Evolutionary conservation across 2,113 vertebrate genomes (phyloP).

Genomic region (Nanger granti): DNA sequence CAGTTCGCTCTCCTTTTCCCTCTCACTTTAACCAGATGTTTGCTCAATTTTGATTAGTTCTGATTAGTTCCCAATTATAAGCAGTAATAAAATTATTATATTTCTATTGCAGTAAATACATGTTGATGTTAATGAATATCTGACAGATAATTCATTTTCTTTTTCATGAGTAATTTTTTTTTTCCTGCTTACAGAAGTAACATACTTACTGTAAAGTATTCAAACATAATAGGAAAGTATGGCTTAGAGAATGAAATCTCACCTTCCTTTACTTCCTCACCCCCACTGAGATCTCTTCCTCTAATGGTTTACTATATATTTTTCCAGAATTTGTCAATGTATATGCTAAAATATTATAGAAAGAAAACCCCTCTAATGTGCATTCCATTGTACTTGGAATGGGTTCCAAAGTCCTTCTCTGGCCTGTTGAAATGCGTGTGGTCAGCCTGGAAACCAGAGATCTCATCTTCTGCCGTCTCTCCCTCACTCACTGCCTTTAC

Average conservation of each 20-base stretch:
- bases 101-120: too few relatives aligned
- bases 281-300: neutral
- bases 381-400: neutral
- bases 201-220: neutral
- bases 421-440: neutral
- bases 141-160: too few relatives aligned
- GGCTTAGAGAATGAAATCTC: neutral
- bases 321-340: neutral
- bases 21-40: neutral
- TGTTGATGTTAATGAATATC: too few relatives aligned
- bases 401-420: neutral
- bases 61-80: neutral
- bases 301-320: neutral
- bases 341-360: neutral
- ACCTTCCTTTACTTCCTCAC: neutral
- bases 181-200: neutral
- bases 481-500: neutral
- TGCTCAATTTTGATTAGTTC: slow-evolving; percentile 8
- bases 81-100: neutral
- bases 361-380: neutral
- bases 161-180: too few relatives aligned
- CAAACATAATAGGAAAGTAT: neutral
- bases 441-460: neutral
- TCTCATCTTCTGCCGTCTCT: neutral
- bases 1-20: neutral